Evolutionary conservation across 2,797 vertebrate species (phyloP).

Genomic region (Eulemur mongoz): DNA sequence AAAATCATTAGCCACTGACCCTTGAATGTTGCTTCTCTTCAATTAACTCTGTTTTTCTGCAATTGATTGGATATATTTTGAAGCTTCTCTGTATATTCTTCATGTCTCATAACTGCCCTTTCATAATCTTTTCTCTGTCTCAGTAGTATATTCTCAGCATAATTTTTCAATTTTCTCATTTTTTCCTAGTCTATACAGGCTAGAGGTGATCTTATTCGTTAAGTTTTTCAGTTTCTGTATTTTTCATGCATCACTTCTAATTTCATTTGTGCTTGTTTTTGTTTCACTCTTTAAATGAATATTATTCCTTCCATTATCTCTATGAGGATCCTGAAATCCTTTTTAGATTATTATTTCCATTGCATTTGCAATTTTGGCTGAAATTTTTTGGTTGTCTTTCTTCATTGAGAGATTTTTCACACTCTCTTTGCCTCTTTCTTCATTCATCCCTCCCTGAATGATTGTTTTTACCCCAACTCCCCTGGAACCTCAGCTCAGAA

Average conservation of each 20-base stretch:
- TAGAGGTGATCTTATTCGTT: neutral
- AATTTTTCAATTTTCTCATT: neutral
- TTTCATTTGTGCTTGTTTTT: neutral
- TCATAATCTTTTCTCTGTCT: neutral
- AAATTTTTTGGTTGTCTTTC: neutral
- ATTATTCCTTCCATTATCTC: neutral
- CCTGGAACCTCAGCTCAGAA: neutral
- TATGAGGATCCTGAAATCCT: neutral
- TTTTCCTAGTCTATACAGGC: neutral
- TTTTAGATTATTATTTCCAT: slow-evolving; percentile 24
- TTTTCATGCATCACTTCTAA: neutral
- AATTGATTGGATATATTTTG: slow-evolving; percentile 19
- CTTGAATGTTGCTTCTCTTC: slow-evolving; percentile 22
- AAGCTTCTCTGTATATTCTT: neutral
- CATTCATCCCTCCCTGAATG: neutral
- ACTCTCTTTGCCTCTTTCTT: neutral
- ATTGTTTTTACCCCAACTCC: neutral
- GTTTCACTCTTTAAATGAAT: neutral
- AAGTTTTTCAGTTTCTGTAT: neutral
- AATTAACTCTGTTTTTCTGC: neutral
- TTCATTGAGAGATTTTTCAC: neutral
- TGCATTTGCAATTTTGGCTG: neutral
- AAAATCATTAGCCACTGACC: neutral
- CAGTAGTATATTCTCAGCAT: neutral
- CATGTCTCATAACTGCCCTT: neutral